Conservation (phyloP, 2,113 vertebrate species). For the Oplegnathus fasciatus region DNA sequence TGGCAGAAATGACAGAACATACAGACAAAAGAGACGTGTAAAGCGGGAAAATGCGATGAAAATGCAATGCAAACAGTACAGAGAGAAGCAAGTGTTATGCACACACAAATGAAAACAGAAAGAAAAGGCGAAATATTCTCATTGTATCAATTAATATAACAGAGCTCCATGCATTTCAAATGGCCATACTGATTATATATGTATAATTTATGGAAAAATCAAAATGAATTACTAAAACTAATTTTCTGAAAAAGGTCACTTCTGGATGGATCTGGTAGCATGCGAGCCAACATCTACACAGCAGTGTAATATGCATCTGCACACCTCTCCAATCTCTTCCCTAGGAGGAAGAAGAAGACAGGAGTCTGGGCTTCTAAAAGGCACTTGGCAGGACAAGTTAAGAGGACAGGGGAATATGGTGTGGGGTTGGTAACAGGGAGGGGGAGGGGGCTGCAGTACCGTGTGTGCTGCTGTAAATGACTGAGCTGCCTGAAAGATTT, state of each 20-base stretch:
- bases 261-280: slow-evolving; percentile 53
- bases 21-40: slow-evolving; percentile 40
- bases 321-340: slow-evolving; percentile 53
- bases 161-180: slow-evolving; percentile 59
- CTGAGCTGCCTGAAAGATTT: slow-evolving; percentile 98
- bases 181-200: slow-evolving; percentile 31
- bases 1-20: slow-evolving; percentile 48
- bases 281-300: slow-evolving; percentile 62
- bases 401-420: slow-evolving; percentile 55
- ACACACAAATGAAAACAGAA: slow-evolving; percentile 20
- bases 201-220: slow-evolving; percentile 38
- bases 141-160: slow-evolving; percentile 12
- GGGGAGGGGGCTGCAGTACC: slow-evolving; percentile 88
- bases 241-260: slow-evolving; percentile 62
- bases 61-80: slow-evolving; percentile 21
- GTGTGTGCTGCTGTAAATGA: slow-evolving; percentile 99
- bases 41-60: slow-evolving; percentile 29
- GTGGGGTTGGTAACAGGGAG: slow-evolving; percentile 23
- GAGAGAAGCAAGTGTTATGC: slow-evolving; percentile 38
- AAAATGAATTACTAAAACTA: not conserved
- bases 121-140: slow-evolving; percentile 19
- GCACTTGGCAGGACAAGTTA: slow-evolving; percentile 57
- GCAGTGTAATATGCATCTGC: slow-evolving; percentile 51
- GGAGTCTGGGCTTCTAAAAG: slow-evolving; percentile 42
- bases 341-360: slow-evolving; percentile 31